These are phyloP conservation scores for Rhinoraja longicauda DNA, from an alignment of 2,797 vertebrate species.

Conservation along the genomic window DNA sequence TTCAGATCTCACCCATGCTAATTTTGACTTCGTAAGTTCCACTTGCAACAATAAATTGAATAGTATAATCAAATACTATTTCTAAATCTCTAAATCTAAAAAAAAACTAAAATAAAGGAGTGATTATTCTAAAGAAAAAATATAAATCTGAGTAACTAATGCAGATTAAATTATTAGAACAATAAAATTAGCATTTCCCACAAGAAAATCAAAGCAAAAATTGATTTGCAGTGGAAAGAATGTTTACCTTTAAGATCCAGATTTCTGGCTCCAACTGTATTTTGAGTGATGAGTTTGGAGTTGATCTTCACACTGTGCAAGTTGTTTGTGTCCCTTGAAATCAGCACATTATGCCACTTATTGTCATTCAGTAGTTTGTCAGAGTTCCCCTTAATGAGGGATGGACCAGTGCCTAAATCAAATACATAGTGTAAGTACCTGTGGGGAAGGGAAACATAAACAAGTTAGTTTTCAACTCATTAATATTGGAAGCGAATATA, in stretches of 20 bases:
- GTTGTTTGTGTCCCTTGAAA: constrained; percentile 91
- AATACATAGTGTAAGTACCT: constrained; percentile 94
- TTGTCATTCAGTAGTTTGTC: constrained; percentile 97
- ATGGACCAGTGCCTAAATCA: constrained; percentile 90
- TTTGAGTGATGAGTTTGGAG: constrained; percentile 90
- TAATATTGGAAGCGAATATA: background rate
- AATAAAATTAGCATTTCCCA: background rate
- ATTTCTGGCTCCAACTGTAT: constrained; percentile 87
- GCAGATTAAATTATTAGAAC: background rate
- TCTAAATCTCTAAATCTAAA: too few relatives aligned
- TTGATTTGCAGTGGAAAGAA: background rate
- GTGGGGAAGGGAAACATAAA: background rate
- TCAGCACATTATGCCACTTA: constrained; percentile 95
- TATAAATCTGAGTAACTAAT: background rate
- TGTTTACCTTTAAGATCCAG: constrained; percentile 89
- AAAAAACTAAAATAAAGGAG: too few relatives aligned
- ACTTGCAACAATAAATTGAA: background rate
- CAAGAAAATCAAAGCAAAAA: background rate
- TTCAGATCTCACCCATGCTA: background rate
- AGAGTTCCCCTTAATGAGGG: constrained; percentile 94
- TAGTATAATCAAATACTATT: background rate
- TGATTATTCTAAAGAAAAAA: background rate
- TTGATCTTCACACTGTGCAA: constrained; percentile 94
- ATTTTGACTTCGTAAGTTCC: background rate
- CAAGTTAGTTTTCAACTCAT: background rate